These are phyloP conservation scores for Meganola albula DNA, from an alignment of 2,888 invertebrate species.

Conservation along the genomic window DNA sequence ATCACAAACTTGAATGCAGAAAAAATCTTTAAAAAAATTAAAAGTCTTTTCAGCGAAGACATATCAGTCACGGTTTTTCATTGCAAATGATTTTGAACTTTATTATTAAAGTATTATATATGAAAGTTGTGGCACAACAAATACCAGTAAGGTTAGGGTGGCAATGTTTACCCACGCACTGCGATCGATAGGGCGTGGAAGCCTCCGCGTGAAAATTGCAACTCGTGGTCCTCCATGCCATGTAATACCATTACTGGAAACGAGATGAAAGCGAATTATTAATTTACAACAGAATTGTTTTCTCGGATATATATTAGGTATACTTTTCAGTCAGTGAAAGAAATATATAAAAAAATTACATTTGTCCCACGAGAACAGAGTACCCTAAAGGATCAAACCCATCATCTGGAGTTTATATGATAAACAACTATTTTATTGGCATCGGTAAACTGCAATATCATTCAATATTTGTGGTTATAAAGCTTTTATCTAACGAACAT, in stretches of 20 bases:
- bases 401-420: too few relatives aligned
- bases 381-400: too few relatives aligned
- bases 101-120: slow-evolving; percentile 12
- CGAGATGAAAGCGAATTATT: slow-evolving; percentile 25
- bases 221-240: slow-evolving; percentile 46
- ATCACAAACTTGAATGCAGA: not conserved
- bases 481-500: slow-evolving; percentile 1
- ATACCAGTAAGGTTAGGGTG: slow-evolving; percentile 55
- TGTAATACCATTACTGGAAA: slow-evolving; percentile 48
- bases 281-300: slow-evolving; percentile 17
- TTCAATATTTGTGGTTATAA: not conserved
- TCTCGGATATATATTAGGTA: too few relatives aligned
- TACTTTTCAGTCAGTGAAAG: too few relatives aligned
- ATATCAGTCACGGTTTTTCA: slow-evolving; percentile 3
- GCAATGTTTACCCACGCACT: slow-evolving; percentile 69
- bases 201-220: slow-evolving; percentile 74
- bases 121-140: slow-evolving; percentile 20
- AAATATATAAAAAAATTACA: too few relatives aligned
- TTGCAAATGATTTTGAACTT: slow-evolving; percentile 14
- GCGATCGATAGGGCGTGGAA: slow-evolving; percentile 62
- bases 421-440: too few relatives aligned
- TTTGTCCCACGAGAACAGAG: too few relatives aligned
- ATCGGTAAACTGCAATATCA: not conserved
- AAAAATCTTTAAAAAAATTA: slow-evolving; percentile 6
- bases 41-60: slow-evolving; percentile 10